Conservation (phyloP, 1,140 invertebrate species). For the Brachionus calyciflorus region DNA sequence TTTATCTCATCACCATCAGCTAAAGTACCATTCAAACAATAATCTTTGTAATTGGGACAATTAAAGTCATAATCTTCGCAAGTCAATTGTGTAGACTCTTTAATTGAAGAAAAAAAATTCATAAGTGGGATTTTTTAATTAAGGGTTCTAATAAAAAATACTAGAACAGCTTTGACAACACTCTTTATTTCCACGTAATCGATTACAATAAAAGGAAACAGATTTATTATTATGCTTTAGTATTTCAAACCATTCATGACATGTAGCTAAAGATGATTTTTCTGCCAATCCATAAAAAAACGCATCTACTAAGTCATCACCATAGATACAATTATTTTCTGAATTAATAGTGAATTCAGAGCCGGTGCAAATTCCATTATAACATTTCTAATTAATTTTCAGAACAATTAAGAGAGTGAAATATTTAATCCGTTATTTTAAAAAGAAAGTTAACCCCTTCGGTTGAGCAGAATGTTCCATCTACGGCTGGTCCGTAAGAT, state of each 20-base stretch:
- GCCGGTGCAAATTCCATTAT: not conserved
- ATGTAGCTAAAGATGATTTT: not conserved
- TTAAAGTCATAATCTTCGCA: conserved; percentile 1
- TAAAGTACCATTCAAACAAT: not conserved
- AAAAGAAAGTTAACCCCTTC: too few relatives aligned
- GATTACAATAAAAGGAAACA: not conserved
- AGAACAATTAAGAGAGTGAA: too few relatives aligned
- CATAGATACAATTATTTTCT: conserved; percentile 5
- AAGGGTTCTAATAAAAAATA: not conserved
- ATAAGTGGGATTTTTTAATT: too few relatives aligned
- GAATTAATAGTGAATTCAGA: not conserved
- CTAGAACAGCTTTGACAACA: conserved; percentile 3
- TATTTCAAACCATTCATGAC: conserved; percentile 6
- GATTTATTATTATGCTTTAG: not conserved
- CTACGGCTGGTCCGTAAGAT: not conserved
- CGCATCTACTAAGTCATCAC: not conserved
- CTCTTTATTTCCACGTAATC: not conserved
- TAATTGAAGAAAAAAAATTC: not conserved
- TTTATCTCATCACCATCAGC: not conserved
- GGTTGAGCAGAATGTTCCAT: conserved; percentile 4
- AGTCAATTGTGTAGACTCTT: not conserved
- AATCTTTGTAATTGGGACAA: not conserved
- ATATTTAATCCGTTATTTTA: too few relatives aligned
- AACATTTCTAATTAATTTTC: not conserved
- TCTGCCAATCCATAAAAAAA: not conserved